Base-by-base conservation (phyloP, 2,797 vertebrate species). In the Mastacembelus armatus region DNA sequence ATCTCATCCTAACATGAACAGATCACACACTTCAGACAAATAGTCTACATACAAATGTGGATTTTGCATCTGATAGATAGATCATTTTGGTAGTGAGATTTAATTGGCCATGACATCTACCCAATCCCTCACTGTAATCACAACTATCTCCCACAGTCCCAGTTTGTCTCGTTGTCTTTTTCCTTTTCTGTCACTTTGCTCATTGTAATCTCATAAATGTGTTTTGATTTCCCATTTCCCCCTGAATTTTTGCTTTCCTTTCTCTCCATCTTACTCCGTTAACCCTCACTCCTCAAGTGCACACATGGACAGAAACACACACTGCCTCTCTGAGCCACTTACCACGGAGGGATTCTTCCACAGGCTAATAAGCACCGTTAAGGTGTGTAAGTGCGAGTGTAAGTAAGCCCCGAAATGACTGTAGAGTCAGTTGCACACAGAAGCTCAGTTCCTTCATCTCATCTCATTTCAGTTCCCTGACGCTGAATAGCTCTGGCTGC, bases 381-480 rank as follows among this genome's bases (percentile, higher is more conserved):
- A 80, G 71, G 74, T 65, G 16, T 15, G 68, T 18, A 27, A 80
- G 69, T 36, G 59, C 57, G 27, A 80, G 69, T 36, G 59, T 57
- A 76, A 80, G 78, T 62, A 80, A 81, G 83, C 72, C 58, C 78
- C 67, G 71, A 85, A 80, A 84, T 83, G 59, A 88, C 74, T 50
- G 43, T 51, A 50, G 63, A 80, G 66, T 75, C 59, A 45, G 61
- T 50, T 35, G 26, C 57, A 44, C 48, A 77, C 66, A 74, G 66
- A 74, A 55, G 66, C 77, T 77, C 52, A 49, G 32, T n/a, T n/a
- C 69, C 66, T 66, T 67, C 80, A 60, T 33, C 24, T 52, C 49
- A 32, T 69, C n/a, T n/a, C n/a, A n/a, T 66, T 66, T 67, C 80
- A 60, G 33, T 24, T 68, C 33, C 4, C 58, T 73, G 67, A 68